Base-by-base conservation (phyloP, 1,140 invertebrate genomes). In the Dendroctonus ponderosae region DNA sequence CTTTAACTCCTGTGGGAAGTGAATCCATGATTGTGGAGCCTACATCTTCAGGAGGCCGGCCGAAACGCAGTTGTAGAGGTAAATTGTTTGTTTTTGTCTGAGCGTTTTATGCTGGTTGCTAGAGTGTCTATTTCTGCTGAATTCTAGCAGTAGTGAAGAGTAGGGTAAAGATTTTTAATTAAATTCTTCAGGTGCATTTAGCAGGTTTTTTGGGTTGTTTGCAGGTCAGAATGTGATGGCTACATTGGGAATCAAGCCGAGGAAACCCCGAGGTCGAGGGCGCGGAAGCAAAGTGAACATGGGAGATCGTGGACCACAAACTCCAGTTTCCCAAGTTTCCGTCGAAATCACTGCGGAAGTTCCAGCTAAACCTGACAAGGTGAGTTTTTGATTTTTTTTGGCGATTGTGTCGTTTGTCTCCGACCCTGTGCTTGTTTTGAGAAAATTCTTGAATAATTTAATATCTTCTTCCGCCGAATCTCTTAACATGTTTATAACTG, bases 21-120 rank as follows among this genome's bases (percentile, higher is more conserved):
- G 8, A 11, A 15, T 8, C 11, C 3, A 4, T 11, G 26, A 15
- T 15, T 51, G 53, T 38, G 7, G 52, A 49, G 11, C 51, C 59
- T 5, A 50, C 65, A 14, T 49, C 67, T 38, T 64, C 68, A 12
- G 69, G 71, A 5, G 70, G 71, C 6, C 67, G 77, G 40, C 77
- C 77, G n/a, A 78, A 78, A 65, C 70, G 77, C 9, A 78, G 76
- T 70, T 78, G 77, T 65, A 63, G 76, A 56, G 76, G 75, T 11
- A 70, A 69, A 7, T 75, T 68, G 0, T 15, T 52, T 26, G n/a
- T n/a, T n/a, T n/a, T n/a, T n/a, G n/a, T n/a, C n/a, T n/a, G 26
- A 3, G 26, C 3, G 26, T 26, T 26, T 46, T 46, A 3, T 46
- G 2, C 2, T 46, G 44, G 9, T 52, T 15, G 14, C 38, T 52